Evolutionary conservation across 1,140 invertebrate species (phyloP), one percentile per base, ranked within the genome.

Genomic region (Proctacanthus coquilletti): DNA sequence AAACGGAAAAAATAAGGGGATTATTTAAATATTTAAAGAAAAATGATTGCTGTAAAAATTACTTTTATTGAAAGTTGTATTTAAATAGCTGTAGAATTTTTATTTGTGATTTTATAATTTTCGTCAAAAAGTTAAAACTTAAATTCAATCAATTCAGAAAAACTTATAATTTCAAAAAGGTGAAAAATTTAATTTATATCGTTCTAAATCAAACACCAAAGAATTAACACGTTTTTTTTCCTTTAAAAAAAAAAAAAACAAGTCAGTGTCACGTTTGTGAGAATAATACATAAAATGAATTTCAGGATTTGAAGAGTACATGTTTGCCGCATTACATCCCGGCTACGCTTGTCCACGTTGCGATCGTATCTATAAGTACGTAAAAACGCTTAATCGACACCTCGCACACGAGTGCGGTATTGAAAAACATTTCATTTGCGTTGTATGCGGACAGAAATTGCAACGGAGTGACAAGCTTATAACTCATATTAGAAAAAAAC

Each of bases 331-430:
- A n/a, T n/a, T n/a, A n/a, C n/a, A n/a, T n/a, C n/a, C n/a, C n/a
- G n/a, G n/a, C 4, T 58, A 45, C 57, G 53, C 56, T 50, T 75
- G 72, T 49, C 62, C 64, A 8, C 69, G 65, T 30, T 72, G 71
- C 49, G 56, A 55, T 39, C 69, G 71, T 46, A 60, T 58, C 32
- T 74, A 73, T 53, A 65, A 64, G 51, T 51, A 68, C 32, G 56
- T 62, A 21, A 68, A 66, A 42, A 71, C 68, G 14, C 38, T 72
- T 36, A 71, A 60, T 45, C 63, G 70, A 5, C 70, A 72, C 45
- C 49, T 71, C 39, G 55, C 65, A 19, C 61, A 60, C 43, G 65
- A 67, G 50, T 67, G 65, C 49, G 70, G 69, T 29, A 63, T 65
- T 31, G 62, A 65, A 39, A 63, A 67, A 30, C 61, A 59, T 42